These are phyloP conservation scores for Natrix natrix DNA, from an alignment of 2,797 vertebrate species.

Conservation along the genomic window DNA sequence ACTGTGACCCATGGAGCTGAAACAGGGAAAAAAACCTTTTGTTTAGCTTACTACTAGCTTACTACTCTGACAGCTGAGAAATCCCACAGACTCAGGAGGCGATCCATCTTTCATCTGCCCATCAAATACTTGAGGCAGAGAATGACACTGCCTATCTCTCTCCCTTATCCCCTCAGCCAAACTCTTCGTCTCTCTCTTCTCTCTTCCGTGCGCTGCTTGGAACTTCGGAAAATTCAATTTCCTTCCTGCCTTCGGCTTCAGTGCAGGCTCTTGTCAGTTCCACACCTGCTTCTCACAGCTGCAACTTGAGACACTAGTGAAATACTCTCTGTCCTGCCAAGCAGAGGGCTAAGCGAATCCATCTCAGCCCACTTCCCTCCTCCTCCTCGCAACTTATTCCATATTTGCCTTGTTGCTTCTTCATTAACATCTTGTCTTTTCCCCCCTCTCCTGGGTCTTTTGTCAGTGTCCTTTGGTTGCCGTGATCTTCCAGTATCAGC, in stretches of 20 bases:
- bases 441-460: background rate
- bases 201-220: conserved; percentile 59
- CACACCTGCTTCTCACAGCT: conserved; percentile 77
- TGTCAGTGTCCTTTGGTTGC: background rate
- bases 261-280: conserved; percentile 66
- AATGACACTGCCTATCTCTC: conserved; percentile 54
- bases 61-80: conserved; percentile 68
- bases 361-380: conserved; percentile 16
- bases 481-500: background rate
- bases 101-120: conserved; percentile 67
- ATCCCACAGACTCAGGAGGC: conserved; percentile 65
- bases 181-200: conserved; percentile 23
- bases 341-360: conserved; percentile 68
- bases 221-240: conserved; percentile 75
- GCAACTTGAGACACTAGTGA: conserved; percentile 69
- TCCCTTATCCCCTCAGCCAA: background rate
- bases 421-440: conserved; percentile 69
- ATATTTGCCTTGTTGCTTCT: conserved; percentile 66
- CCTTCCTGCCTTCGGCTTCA: conserved; percentile 74
- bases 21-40: conserved; percentile 55
- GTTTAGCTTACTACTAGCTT: conserved; percentile 71
- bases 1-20: conserved; percentile 51
- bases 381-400: conserved; percentile 40
- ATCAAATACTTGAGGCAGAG: conserved; percentile 65
- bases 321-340: conserved; percentile 71